Evolutionary conservation across 2,888 invertebrate genomes (phyloP), one percentile per base, ranked within the genome.

Genomic region (Allophyes oxyacanthae): DNA sequence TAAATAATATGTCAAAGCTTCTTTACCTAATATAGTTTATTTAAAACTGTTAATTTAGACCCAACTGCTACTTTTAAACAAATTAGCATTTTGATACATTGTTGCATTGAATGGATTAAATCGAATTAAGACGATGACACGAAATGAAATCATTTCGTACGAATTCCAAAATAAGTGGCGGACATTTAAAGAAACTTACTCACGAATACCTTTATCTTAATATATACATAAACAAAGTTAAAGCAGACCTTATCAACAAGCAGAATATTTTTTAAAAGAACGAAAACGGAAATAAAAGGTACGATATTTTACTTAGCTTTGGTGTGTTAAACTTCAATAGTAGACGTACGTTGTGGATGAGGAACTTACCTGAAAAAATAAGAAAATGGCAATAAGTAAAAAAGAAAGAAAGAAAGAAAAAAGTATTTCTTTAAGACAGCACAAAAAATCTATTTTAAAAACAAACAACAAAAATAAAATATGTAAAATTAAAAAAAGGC

Each of bases 331-430:
- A 38, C 9, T 15, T 8, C 33, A 4, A 10, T 20, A 0, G n/a
- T 7, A 13, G n/a, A 7, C 10, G 7, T 20, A 6, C 9, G 0
- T 0, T 6, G 11, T 0, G 9, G 0, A n/a, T n/a, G n/a, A n/a
- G 5, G 9, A 1, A 36, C 67, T 42, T 63, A 72, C 69, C 69
- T 72, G 55, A 3, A 67, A n/a, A 69, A 44, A 30, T 33, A 14
- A 33, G 7, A 60, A 15, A 41, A 42, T 0, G 15, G 15, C 6
- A 30, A 20, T 20, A 20, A 20, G 20, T 20, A 20, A 3, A 4
- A 20, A n/a, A n/a, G n/a, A n/a, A n/a, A n/a, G n/a, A n/a, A n/a
- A n/a, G n/a, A n/a, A n/a, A n/a, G n/a, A n/a, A n/a, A n/a, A n/a
- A n/a, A n/a, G n/a, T n/a, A n/a, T n/a, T n/a, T n/a, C n/a, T n/a